A percentile compares a stretch with the other conserved stretches of the same genome.
phyloP scores from a whole-genome alignment of 2,888 invertebrate species.

The Podotricha telesiphe region DNA sequence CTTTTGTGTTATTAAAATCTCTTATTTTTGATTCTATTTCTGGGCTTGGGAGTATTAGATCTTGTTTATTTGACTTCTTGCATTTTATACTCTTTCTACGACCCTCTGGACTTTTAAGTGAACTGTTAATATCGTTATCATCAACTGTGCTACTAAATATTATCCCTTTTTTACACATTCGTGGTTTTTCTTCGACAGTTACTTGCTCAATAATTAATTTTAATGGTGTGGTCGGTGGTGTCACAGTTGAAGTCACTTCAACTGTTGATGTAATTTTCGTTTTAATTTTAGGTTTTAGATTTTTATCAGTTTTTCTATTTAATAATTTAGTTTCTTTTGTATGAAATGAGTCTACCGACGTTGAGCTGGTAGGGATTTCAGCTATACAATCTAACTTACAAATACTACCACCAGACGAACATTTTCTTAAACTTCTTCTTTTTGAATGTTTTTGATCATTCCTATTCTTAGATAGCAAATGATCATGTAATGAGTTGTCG shows the following conservation, averaged over 20 bases:
- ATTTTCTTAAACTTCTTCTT: slow-evolving; percentile 72
- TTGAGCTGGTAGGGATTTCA: slow-evolving; percentile 67
- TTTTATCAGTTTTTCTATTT: slow-evolving; percentile 51
- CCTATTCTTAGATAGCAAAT: slow-evolving; percentile 55
- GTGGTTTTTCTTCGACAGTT: slow-evolving; percentile 83
- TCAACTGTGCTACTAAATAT: slow-evolving; percentile 65
- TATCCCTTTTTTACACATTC: slow-evolving; percentile 67
- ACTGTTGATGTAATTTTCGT: slow-evolving; percentile 82
- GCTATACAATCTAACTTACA: slow-evolving; percentile 75
- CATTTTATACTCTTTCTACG: slow-evolving; percentile 42
- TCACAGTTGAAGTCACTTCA: slow-evolving; percentile 76
- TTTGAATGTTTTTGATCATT: slow-evolving; percentile 56
- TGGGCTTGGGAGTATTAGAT: not conserved
- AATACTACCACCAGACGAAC: slow-evolving; percentile 72
- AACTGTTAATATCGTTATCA: slow-evolving; percentile 45
- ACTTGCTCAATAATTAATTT: slow-evolving; percentile 84
- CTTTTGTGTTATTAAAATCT: slow-evolving; percentile 11
- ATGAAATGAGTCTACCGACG: slow-evolving; percentile 59
- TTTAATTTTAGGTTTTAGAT: slow-evolving; percentile 68
- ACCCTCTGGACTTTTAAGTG: slow-evolving; percentile 38
- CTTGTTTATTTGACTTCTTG: slow-evolving; percentile 17
- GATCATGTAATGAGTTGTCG: slow-evolving; percentile 73
- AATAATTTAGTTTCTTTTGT: slow-evolving; percentile 71
- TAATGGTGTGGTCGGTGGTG: slow-evolving; percentile 71
- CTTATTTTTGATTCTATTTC: not conserved